Percentiles rank a stretch among this genome's conserved stretches.
Evolutionary conservation across 2,888 invertebrate species (phyloP).

Genomic region (Argynnis bischoffii): DNA sequence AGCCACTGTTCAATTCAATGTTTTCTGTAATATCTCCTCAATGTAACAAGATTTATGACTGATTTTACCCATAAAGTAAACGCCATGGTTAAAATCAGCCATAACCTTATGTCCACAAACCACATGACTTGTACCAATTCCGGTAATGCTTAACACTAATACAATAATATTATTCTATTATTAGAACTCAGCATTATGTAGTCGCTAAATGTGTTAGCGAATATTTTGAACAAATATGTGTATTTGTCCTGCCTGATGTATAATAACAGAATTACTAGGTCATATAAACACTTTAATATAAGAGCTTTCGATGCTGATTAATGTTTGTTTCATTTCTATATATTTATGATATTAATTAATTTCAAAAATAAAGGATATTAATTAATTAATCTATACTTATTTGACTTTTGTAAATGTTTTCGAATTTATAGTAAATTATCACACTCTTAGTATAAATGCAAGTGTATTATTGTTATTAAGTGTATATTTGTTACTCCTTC

Average conservation of each 20-base stretch:
- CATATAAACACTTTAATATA: constrained; percentile 14
- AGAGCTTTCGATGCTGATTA: neutral
- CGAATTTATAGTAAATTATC: no score
- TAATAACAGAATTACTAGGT: constrained; percentile 14
- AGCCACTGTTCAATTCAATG: no score
- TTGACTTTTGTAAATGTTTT: no score
- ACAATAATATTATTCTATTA: constrained; percentile 61
- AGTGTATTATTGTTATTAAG: no score
- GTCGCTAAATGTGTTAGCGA: constrained; percentile 14
- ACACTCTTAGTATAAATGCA: no score
- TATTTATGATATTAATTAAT: neutral
- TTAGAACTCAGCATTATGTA: constrained; percentile 47
- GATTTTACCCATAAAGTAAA: no score
- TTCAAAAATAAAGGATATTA: no score
- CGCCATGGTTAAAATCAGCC: no score
- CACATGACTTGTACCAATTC: constrained; percentile 31
- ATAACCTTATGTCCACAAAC: neutral
- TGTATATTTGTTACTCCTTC: no score
- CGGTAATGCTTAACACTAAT: constrained; percentile 39
- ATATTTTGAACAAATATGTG: constrained; percentile 32
- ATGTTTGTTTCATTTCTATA: neutral
- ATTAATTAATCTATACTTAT: no score
- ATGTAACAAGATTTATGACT: no score
- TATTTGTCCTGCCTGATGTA: constrained; percentile 23
- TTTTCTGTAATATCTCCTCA: no score